These are phyloP conservation scores for Syritta pipiens DNA, from an alignment of 2,888 invertebrate genomes.

Conservation along the genomic window DNA sequence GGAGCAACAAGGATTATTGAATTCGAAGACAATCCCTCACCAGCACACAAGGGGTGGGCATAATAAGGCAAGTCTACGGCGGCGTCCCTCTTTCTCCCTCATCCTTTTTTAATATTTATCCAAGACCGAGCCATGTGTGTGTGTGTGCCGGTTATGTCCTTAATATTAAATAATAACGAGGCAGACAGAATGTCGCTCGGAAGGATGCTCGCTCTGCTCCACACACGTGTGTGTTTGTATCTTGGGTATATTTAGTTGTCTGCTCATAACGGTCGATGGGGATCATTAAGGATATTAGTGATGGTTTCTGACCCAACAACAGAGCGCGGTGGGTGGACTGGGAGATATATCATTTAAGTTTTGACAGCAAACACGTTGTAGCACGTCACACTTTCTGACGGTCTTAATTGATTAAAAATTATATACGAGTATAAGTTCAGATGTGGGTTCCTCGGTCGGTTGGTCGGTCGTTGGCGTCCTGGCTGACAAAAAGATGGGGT, in stretches of 20 bases:
- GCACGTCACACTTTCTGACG: constrained; percentile 21
- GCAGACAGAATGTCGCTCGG: constrained; percentile 43
- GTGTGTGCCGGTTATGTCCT: constrained; percentile 28
- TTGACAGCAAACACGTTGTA: constrained; percentile 38
- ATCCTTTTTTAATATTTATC: constrained; percentile 22
- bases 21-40: constrained; percentile 43
- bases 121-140: neutral
- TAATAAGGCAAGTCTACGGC: too few species aligned
- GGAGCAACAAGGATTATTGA: constrained; percentile 55
- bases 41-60: neutral
- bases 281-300: constrained; percentile 49
- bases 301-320: constrained; percentile 4
- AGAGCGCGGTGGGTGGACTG: neutral
- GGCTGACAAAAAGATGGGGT: neutral
- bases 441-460: neutral
- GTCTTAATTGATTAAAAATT: constrained; percentile 46
- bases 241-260: constrained; percentile 54
- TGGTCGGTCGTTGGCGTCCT: neutral
- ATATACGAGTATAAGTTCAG: neutral
- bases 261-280: constrained; percentile 53
- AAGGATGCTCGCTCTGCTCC: constrained; percentile 1
- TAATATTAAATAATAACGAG: constrained; percentile 50
- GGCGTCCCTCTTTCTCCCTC: constrained; percentile 33
- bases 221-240: constrained; percentile 21
- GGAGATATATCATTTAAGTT: constrained; percentile 49